Percentiles rank a stretch among this genome's conserved stretches.
Conservation (phyloP, 2,113 vertebrate genomes). For the Trichechus manatus region DNA sequence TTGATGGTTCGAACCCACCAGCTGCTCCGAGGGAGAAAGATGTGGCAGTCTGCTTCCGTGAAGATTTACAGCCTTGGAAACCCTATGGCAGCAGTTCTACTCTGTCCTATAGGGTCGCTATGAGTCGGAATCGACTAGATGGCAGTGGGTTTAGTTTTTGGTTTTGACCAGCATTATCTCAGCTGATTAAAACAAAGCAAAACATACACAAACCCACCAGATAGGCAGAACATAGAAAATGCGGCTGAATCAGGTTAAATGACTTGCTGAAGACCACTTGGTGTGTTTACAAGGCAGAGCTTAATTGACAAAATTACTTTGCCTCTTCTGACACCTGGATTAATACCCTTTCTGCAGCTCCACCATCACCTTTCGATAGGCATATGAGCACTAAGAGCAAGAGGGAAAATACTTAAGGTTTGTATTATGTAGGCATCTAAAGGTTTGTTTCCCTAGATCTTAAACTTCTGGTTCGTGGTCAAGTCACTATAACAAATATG, state of each 20-base stretch:
- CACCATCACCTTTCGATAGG: neutral
- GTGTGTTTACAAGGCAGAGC: neutral
- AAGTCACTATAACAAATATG: slow-evolving; percentile 25
- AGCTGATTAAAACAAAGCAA: slow-evolving; percentile 45
- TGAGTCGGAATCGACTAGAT: too few species aligned
- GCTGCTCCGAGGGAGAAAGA: too few species aligned
- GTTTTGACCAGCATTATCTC: slow-evolving; percentile 12
- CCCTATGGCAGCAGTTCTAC: too few species aligned
- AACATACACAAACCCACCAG: neutral
- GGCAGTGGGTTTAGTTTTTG: too few species aligned
- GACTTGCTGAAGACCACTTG: neutral
- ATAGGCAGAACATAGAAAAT: slow-evolving; percentile 16
- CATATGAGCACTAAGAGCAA: neutral
- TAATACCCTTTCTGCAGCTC: neutral
- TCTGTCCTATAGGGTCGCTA: too few species aligned
- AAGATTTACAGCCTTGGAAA: too few species aligned
- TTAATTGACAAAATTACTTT: neutral
- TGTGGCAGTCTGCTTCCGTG: too few species aligned
- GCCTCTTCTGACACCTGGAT: neutral
- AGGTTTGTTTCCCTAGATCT: slow-evolving; percentile 33
- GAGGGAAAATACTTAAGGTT: neutral
- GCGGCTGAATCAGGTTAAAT: neutral
- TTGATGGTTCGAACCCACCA: too few species aligned
- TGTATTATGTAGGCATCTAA: neutral
- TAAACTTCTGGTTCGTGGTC: slow-evolving; percentile 15